These are phyloP conservation scores for Protaetia brevitarsis DNA, from an alignment of 1,140 invertebrate genomes.

Conservation along the genomic window DNA sequence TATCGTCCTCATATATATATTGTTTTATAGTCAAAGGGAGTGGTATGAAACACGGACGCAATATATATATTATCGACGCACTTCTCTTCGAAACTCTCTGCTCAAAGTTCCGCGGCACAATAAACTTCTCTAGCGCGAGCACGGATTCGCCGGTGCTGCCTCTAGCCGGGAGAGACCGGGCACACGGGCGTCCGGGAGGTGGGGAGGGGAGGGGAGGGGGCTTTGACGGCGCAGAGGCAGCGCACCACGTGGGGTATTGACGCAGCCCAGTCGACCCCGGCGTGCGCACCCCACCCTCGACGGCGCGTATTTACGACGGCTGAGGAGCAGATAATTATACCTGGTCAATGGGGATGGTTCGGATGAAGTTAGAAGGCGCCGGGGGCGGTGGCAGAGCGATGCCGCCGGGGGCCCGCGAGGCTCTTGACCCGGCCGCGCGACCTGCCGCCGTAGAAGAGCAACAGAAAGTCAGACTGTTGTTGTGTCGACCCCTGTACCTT, in stretches of 20 bases:
- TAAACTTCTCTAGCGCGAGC: slow-evolving; percentile 22
- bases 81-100: too few species aligned
- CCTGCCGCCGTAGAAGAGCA: not conserved
- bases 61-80: too few species aligned
- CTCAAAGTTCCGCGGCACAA: slow-evolving; percentile 30
- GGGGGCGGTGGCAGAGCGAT: not conserved
- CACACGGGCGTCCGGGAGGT: slow-evolving; percentile 23
- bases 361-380: not conserved
- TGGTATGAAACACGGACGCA: slow-evolving; percentile 24
- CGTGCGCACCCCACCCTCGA: slow-evolving; percentile 21
- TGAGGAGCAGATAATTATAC: slow-evolving; percentile 31
- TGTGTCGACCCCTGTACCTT: too few species aligned
- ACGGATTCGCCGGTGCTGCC: slow-evolving; percentile 21
- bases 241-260: slow-evolving; percentile 25
- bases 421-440: slow-evolving; percentile 25
- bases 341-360: slow-evolving; percentile 29
- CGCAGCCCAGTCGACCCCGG: slow-evolving; percentile 28
- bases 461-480: too few species aligned
- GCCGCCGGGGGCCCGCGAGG: slow-evolving; percentile 10
- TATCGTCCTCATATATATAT: not conserved
- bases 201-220: slow-evolving; percentile 24
- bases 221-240: slow-evolving; percentile 24
- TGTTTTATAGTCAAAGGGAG: not conserved
- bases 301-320: slow-evolving; percentile 28
- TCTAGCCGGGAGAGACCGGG: too few species aligned